Evolutionary conservation across 2,113 vertebrate genomes (phyloP).

Genomic region (Mus pahari): DNA sequence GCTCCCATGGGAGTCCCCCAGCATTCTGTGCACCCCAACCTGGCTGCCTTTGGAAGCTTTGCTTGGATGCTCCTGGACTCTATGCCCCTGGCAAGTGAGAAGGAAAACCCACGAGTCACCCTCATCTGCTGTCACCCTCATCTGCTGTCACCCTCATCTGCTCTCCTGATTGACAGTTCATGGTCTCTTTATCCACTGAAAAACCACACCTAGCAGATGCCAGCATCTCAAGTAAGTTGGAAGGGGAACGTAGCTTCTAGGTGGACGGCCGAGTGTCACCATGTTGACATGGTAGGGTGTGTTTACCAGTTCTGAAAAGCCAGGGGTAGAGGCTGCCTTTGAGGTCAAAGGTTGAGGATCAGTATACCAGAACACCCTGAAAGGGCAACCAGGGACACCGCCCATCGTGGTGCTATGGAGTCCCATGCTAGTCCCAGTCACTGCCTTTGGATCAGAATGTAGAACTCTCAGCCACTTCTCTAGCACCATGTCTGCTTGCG

Average conservation of each 20-base stretch:
- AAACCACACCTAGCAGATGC: background rate
- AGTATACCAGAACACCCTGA: background rate
- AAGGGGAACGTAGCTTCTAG: background rate
- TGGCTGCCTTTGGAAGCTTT: fast-evolving
- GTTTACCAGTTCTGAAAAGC: background rate
- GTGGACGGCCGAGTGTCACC: fast-evolving
- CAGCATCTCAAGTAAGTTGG: background rate
- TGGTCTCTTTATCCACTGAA: background rate
- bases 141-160: background rate
- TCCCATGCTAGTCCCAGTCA: background rate
- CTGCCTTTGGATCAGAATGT: background rate
- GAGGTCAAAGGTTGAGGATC: background rate
- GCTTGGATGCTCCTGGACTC: fast-evolving
- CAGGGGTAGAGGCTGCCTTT: background rate
- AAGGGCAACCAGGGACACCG: fast-evolving
- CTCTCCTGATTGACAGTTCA: background rate
- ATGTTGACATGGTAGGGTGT: fast-evolving
- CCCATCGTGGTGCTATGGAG: too few relatives aligned
- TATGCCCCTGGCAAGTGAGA: fast-evolving
- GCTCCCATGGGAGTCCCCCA: fast-evolving
- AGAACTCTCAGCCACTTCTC: background rate
- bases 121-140: background rate
- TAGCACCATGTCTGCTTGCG: background rate
- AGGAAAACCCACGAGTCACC: background rate
- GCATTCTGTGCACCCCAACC: fast-evolving